Base-by-base conservation (phyloP, 2,113 vertebrate genomes). In the Nycticebus coucang region DNA sequence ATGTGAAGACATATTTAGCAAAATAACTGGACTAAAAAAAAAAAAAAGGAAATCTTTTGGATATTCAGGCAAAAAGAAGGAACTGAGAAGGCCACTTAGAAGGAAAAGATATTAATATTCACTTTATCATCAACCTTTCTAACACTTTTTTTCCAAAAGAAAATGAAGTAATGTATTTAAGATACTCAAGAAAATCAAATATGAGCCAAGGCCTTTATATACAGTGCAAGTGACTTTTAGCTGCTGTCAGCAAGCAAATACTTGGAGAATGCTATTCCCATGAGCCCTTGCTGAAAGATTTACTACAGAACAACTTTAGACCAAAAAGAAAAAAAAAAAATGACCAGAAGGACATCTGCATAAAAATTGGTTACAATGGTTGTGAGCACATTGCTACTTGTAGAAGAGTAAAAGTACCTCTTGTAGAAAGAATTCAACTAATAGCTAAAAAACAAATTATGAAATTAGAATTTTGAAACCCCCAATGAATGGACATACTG, bases 121-220 rank as follows among this genome's bases (percentile, higher is more conserved):
- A 69, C 13, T 15, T 91, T 80, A 35, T 74, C 17, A 82, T 82
- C 22, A 59, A 57, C 53, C 17, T 88, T 64, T 64, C 69, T 71
- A 22, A 72, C 88, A 60, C 9, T 62, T 88, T 41, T 41, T 85
- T 45, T 74, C 55, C 28, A 60, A 78, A 37, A 89, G 55, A 78
- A 84, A 59, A 69, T 79, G 22, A 69, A 60, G 79, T 30, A 82
- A 87, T 62, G 21, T 69, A 72, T 91, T 93, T 81, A 93, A 53
- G 45, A 22, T 18, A 45, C 17, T 72, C 82, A 66, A 64, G 21
- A 80, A 93, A 91, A 64, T 87, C 19, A 78, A 80, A 33, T 64
- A 60, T 90, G 15, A 87, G 19, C 33, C 10, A 17, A 74, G 57
- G n/a, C 41, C 69, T 93, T 89, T 72, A 28, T 45, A 68, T 41